These are phyloP conservation scores for Crocallis elinguaria DNA, from an alignment of 2,888 invertebrate species.

Conservation along the genomic window DNA sequence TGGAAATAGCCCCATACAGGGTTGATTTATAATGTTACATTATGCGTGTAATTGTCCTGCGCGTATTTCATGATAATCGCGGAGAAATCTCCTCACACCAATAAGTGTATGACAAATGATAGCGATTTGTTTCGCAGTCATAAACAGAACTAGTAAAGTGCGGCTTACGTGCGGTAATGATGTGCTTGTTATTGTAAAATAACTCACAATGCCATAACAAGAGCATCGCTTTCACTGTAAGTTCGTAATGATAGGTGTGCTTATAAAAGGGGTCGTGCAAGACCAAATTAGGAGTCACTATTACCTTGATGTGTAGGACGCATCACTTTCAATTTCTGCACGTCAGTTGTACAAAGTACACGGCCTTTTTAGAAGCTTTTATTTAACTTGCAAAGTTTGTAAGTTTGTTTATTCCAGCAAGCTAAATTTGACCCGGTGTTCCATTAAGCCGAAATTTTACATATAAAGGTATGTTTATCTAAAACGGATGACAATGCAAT, in stretches of 20 bases:
- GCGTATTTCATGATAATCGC: conserved; percentile 29
- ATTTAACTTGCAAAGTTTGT: too few relatives aligned
- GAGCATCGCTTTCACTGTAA: conserved; percentile 29
- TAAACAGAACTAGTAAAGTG: conserved; percentile 41
- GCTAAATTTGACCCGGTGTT: too few relatives aligned
- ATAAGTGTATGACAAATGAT: conserved; percentile 59
- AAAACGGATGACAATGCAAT: too few relatives aligned
- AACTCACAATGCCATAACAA: conserved; percentile 27
- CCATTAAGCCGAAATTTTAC: too few relatives aligned
- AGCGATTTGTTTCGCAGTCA: conserved; percentile 56
- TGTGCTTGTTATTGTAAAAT: conserved; percentile 40
- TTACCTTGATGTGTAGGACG: too few relatives aligned
- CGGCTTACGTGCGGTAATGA: conserved; percentile 44
- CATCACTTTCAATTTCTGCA: too few relatives aligned
- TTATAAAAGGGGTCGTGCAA: conserved; percentile 23
- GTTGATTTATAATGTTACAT: conserved; percentile 9
- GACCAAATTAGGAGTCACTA: too few relatives aligned
- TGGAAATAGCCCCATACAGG: conserved; percentile 1
- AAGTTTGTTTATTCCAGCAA: too few relatives aligned
- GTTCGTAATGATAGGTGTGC: conserved; percentile 10
- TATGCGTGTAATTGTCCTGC: conserved; percentile 21
- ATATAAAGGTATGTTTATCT: too few relatives aligned
- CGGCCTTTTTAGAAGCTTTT: too few relatives aligned
- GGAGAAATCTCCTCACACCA: conserved; percentile 57
- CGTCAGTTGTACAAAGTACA: too few relatives aligned